phyloP scores from a whole-genome alignment of 2,113 vertebrate species.

The Chlorocebus sabaeus region DNA sequence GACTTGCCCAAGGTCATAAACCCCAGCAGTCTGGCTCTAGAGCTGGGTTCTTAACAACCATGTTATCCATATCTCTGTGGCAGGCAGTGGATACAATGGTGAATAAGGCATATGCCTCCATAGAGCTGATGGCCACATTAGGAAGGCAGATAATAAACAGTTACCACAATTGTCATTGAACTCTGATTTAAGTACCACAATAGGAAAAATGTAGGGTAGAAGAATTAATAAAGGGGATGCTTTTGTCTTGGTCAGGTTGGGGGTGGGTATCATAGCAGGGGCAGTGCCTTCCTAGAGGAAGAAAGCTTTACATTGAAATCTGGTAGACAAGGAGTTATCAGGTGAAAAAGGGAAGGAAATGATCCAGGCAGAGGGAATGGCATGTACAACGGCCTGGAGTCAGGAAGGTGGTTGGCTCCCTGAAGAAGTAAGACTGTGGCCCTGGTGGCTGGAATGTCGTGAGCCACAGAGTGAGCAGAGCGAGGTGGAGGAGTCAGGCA shows the following conservation, averaged over 20 bases:
- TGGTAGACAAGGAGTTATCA: not conserved
- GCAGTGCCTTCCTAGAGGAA: not conserved
- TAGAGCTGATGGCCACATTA: not conserved
- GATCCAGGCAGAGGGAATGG: not conserved
- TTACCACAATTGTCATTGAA: not conserved
- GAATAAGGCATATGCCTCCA: not conserved
- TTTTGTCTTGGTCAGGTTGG: not conserved
- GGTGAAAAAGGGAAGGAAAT: not conserved
- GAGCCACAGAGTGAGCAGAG: not conserved
- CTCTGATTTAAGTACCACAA: not conserved
- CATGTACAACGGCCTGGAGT: not conserved
- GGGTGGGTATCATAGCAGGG: not conserved
- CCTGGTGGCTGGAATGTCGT: not conserved
- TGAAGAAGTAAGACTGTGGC: not conserved
- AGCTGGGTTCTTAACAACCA: not conserved
- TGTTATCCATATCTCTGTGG: not conserved
- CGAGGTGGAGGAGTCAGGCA: not conserved
- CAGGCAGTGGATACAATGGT: not conserved
- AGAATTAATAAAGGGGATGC: not conserved
- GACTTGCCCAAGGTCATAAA: not conserved
- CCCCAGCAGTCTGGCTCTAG: not conserved
- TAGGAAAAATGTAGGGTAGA: not conserved
- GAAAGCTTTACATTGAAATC: not conserved
- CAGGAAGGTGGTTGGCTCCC: not conserved
- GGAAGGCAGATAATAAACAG: not conserved